Evolutionary conservation across 2,113 vertebrate genomes (phyloP), one percentile per base, ranked within the genome.

Genomic region (Zapus hudsonius): DNA sequence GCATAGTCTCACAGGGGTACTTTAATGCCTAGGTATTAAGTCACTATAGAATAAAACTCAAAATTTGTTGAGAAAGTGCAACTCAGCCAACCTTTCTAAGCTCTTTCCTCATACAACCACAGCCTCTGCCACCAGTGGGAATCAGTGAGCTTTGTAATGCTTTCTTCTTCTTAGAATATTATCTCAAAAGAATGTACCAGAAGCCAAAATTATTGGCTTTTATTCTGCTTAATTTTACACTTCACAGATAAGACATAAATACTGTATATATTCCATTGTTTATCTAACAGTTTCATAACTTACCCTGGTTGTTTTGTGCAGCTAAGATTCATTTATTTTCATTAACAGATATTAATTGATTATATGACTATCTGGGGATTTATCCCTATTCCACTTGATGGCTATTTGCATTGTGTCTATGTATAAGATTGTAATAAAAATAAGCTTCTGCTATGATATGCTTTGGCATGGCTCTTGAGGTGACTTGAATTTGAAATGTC

Each of bases 251-350:
- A 57, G 22, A 64, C 2, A 92, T 20, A 29, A 84, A 66, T 20
- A 27, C 2, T 40, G 1, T 27, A 38, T n/a, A 22, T 29, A 40
- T n/a, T 61, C 19, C 17, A 74, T 75, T 73, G 19, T 42, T 90
- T 86, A 40, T 22, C 38, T 25, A 84, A 70, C 7, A 6, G 27
- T 61, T 23, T 73, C 66, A 13, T 23, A n/a, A 81, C n/a, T 59
- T 83, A 44, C 29, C 19, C 22, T 57, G 29, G n/a, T 57, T 47
- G 5, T 59, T 84, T 25, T 38, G 22, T 64, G 63, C 0, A 89
- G 55, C 38, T 67, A 52, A 90, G 20, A 1, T 55, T 57, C 66
- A 90, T 63, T 89, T 93, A 38, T 95, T 93, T 87, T 80, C 63
- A 87, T 64, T 52, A 29, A 7, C 76, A 84, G 27, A 55, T 33